Evolutionary conservation across 2,113 vertebrate genomes (phyloP).

Genomic region (Dascyllus trimaculatus): DNA sequence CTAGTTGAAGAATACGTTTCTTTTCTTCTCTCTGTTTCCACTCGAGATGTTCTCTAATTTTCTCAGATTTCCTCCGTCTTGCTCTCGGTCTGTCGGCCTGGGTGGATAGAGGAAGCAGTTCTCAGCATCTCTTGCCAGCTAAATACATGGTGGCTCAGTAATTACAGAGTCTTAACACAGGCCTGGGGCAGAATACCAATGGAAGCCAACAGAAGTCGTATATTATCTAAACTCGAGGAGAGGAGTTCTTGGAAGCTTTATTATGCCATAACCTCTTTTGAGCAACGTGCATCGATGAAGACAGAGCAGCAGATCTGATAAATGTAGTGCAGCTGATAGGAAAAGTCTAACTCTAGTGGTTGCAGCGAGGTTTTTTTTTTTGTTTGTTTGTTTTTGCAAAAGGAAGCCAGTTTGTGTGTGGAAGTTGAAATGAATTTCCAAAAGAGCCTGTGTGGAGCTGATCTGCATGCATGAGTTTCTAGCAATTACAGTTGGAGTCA

Average conservation of each 20-base stretch:
- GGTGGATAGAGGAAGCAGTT: constrained; percentile 67
- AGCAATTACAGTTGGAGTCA: constrained; percentile 18
- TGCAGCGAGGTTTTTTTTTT: no score
- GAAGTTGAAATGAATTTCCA: constrained; percentile 11
- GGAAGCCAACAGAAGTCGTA: constrained; percentile 64
- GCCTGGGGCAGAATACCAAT: constrained; percentile 71
- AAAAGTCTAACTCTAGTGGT: background rate
- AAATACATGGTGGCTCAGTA: constrained; percentile 80
- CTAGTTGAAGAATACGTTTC: constrained; percentile 5
- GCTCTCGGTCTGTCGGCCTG: constrained; percentile 44
- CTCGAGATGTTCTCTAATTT: constrained; percentile 34
- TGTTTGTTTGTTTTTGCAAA: background rate
- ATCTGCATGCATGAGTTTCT: constrained; percentile 15
- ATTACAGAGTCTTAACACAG: constrained; percentile 79
- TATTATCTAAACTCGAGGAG: constrained; percentile 72
- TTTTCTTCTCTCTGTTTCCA: constrained; percentile 30
- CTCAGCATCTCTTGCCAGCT: constrained; percentile 70
- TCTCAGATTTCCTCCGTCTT: constrained; percentile 44
- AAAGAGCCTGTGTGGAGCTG: background rate
- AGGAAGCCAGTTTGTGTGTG: background rate
- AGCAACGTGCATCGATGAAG: constrained; percentile 29
- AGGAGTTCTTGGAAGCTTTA: constrained; percentile 52
- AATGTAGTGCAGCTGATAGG: background rate
- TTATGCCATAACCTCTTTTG: constrained; percentile 20
- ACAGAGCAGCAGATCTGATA: constrained; percentile 29